A percentile compares a stretch with the other conserved stretches of the same genome.
These are phyloP conservation scores for Mustela lutreola DNA, from an alignment of 2,113 vertebrate genomes.

Conservation along the genomic window DNA sequence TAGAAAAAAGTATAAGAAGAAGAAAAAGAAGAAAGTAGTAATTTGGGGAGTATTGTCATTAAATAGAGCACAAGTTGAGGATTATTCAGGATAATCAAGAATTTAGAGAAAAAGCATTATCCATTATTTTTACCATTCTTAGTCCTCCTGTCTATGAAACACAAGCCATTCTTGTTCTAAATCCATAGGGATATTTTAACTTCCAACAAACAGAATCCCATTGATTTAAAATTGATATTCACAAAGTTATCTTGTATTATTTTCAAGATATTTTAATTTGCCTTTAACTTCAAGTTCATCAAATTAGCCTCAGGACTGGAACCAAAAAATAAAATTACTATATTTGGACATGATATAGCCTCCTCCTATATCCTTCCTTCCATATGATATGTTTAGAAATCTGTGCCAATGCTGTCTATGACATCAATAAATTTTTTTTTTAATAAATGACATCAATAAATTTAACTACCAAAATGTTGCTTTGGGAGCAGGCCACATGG, in stretches of 20 bases:
- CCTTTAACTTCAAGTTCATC: not conserved
- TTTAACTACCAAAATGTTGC: not conserved
- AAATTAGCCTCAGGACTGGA: not conserved
- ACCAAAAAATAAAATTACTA: not conserved
- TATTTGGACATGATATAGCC: not conserved
- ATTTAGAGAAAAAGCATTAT: not conserved
- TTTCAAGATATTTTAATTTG: constrained; percentile 5
- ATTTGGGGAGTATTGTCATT: not conserved
- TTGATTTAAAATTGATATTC: not conserved
- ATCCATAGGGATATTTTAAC: not conserved
- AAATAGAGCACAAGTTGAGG: not conserved
- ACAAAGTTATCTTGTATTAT: not conserved
- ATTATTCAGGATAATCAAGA: not conserved
- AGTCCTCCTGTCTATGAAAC: not conserved
- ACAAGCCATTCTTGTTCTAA: not conserved
- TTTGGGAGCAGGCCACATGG: not conserved
- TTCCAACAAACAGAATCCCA: not conserved
- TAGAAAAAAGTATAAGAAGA: not conserved
- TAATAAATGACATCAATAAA: not conserved
- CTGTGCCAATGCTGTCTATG: not conserved
- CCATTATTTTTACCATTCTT: not conserved
- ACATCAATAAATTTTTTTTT: not conserved
- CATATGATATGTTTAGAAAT: not conserved
- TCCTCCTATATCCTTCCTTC: not conserved
- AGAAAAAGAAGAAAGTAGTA: not conserved